Conservation (phyloP, 2,113 vertebrate genomes). For the Alethe castanea region DNA sequence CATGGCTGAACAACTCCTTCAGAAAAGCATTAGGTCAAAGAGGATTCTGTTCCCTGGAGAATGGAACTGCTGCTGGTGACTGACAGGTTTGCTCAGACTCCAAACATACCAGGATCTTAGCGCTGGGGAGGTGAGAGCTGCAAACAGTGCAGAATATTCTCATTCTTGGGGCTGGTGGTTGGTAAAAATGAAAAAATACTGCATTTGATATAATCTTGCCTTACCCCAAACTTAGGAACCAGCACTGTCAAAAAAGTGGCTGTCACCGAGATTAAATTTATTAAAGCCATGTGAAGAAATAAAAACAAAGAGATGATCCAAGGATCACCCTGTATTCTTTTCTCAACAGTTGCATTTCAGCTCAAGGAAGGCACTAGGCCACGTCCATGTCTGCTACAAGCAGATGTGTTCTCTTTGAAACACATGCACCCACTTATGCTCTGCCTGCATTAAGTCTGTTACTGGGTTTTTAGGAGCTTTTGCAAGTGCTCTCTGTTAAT, state of each 20-base stretch:
- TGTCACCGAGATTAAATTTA: neutral
- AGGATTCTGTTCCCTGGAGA: neutral
- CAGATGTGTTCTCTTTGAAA: neutral
- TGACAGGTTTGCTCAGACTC: neutral
- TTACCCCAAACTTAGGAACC: neutral
- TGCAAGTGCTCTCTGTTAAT: constrained; percentile 53
- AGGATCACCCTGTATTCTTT: neutral
- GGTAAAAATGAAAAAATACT: neutral
- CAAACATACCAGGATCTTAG: neutral
- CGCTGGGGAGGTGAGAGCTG: neutral
- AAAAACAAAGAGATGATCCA: neutral
- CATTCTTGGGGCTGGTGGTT: neutral
- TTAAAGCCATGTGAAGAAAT: neutral
- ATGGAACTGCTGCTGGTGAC: neutral
- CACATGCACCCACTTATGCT: neutral
- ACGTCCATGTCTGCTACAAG: neutral
- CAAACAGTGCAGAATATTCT: neutral
- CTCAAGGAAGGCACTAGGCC: neutral
- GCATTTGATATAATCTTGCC: neutral
- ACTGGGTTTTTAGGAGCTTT: neutral
- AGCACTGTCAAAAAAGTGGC: neutral
- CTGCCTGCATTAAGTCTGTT: constrained; percentile 6
- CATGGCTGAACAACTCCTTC: neutral
- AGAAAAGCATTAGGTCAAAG: neutral
- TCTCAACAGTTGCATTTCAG: neutral